A percentile compares a stretch with the other conserved stretches of the same genome.
Conservation (phyloP, 2,888 invertebrate species). For the Dryobota labecula region DNA sequence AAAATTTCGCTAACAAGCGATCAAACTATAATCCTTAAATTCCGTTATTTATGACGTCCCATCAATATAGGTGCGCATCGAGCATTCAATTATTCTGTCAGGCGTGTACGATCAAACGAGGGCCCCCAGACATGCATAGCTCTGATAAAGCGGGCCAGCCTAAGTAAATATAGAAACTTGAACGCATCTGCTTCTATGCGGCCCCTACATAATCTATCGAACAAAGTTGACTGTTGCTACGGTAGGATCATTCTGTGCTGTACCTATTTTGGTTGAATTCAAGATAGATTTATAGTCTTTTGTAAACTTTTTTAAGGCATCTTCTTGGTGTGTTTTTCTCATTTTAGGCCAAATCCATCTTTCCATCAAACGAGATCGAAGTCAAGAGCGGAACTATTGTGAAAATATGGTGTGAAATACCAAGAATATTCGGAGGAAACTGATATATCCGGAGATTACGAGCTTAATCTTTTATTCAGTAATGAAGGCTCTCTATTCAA, state of each 20-base stretch:
- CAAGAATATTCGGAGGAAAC: too few species aligned
- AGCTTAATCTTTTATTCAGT: too few species aligned
- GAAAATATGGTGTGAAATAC: neutral
- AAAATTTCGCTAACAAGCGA: constrained; percentile 27
- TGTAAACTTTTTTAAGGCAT: neutral
- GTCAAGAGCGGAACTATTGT: neutral
- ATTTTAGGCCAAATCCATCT: neutral
- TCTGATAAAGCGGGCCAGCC: constrained; percentile 82
- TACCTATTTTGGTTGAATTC: neutral
- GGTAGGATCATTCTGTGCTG: constrained; percentile 47
- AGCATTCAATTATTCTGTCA: constrained; percentile 77
- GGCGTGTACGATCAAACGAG: constrained; percentile 70
- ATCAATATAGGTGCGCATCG: constrained; percentile 61
- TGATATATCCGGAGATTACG: too few species aligned
- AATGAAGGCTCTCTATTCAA: too few species aligned
- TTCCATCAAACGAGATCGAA: neutral
- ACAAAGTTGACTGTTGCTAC: constrained; percentile 61
- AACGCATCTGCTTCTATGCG: constrained; percentile 84
- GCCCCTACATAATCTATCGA: constrained; percentile 74
- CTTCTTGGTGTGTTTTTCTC: neutral
- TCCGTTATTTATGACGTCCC: constrained; percentile 60
- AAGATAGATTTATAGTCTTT: neutral
- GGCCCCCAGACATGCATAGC: constrained; percentile 79
- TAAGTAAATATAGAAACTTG: constrained; percentile 84
- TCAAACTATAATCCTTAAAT: constrained; percentile 50